Evolutionary conservation across 2,113 vertebrate genomes (phyloP), one percentile per base, ranked within the genome.

Genomic region (Perca flavescens): DNA sequence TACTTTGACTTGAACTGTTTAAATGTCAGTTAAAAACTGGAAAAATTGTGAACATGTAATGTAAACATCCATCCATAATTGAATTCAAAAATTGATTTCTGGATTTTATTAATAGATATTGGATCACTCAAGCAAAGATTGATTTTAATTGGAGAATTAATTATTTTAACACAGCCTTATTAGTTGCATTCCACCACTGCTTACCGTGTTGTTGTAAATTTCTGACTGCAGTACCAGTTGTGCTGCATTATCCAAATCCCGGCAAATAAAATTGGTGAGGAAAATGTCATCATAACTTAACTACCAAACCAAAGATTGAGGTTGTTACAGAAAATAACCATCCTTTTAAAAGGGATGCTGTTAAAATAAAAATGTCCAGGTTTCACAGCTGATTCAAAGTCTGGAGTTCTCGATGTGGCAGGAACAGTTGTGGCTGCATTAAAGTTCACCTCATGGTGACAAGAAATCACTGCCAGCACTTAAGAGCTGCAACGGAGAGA

Each of bases 391-490:
- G 28, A 43, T 64, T 25, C 10, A 21, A 57, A 15, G 53, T 46
- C n/a, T 66, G 43, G 28, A 28, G 8, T 21, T 49, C 3, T 58
- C 47, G 11, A 5, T 4, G 22, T 34, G 43, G 11, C 63, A 46
- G 17, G 52, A 60, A 43, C 53, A 50, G 46, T 46, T 19, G 54
- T 40, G 40, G 43, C 6, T 57, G 2, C 56, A 2, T 63, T 79
- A 31, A 28, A 22, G 3, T 74, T 0, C 62, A 82, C 61, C 1
- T 53, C 70, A 46, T 21, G 14, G 34, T 9, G 49, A 77, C 50
- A 64, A 56, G 25, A 62, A 80, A 83, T 74, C 61, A 25, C 65
- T 22, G 21, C 22, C 67, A 60, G 63, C 77, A 80, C 63, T 77
- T 53, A 57, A 70, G 43, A 79, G 54, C 34, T 60, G 34, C 36